These are phyloP conservation scores for Coccyzus lansbergi DNA, from an alignment of 2,797 vertebrate genomes.

Conservation along the genomic window DNA sequence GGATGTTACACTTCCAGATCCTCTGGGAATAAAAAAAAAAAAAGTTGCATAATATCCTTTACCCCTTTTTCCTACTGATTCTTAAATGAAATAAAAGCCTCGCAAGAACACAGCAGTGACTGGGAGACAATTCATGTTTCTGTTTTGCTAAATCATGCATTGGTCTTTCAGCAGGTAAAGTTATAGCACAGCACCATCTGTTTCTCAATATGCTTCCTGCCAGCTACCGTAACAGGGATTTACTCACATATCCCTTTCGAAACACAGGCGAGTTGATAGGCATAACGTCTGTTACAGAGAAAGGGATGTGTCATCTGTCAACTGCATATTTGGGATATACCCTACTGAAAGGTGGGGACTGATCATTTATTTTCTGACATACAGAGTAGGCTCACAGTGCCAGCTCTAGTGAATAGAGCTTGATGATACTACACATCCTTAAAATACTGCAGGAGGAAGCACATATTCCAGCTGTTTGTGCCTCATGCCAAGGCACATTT, in stretches of 20 bases:
- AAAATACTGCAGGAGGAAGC: slow-evolving; percentile 7
- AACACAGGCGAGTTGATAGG: background rate
- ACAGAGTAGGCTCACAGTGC: background rate
- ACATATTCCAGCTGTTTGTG: slow-evolving; percentile 65
- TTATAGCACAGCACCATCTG: slow-evolving; percentile 54
- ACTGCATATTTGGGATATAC: background rate
- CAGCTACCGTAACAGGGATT: background rate
- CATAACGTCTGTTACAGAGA: background rate
- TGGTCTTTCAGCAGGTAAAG: background rate
- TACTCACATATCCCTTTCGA: background rate
- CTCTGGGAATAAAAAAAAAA: background rate
- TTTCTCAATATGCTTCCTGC: slow-evolving; percentile 32
- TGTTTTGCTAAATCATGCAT: background rate
- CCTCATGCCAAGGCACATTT: slow-evolving; percentile 7
- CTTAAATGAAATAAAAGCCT: background rate
- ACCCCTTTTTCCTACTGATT: background rate
- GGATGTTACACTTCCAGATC: background rate
- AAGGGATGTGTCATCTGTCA: background rate
- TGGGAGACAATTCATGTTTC: background rate
- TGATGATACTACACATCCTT: slow-evolving; percentile 22
- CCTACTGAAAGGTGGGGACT: background rate
- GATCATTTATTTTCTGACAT: background rate
- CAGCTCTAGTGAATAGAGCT: slow-evolving; percentile 28
- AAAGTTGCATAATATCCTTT: background rate
- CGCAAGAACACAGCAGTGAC: background rate